phyloP scores from a whole-genome alignment of 2,797 vertebrate species.

The Lindbergichthys nudifrons region DNA sequence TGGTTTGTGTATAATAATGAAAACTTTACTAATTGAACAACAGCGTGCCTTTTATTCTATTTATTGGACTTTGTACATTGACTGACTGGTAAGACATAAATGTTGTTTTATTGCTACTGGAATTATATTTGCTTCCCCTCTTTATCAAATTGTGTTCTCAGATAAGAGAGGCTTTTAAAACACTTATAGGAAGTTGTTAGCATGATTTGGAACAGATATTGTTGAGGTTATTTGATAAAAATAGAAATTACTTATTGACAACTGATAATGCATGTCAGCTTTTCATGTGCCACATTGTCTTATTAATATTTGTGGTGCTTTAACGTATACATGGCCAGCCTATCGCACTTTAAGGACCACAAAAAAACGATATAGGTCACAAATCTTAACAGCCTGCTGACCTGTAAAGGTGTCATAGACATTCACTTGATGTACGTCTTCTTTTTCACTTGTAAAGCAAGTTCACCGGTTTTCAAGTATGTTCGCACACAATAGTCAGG shows the following conservation, averaged over 20 bases:
- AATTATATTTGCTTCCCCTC: slow-evolving; percentile 12
- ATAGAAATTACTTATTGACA: neutral
- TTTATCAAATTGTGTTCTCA: neutral
- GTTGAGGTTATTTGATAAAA: slow-evolving; percentile 13
- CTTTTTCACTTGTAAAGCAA: no score
- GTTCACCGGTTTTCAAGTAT: neutral
- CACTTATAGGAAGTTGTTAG: neutral
- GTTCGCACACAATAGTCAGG: neutral
- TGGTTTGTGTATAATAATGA: no score
- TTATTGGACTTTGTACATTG: slow-evolving; percentile 13
- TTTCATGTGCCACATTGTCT: neutral
- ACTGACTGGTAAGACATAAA: neutral
- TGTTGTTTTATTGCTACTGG: slow-evolving; percentile 30
- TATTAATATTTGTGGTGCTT: neutral
- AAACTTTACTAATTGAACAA: neutral
- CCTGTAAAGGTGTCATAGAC: neutral
- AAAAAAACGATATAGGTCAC: neutral
- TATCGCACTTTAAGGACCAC: neutral
- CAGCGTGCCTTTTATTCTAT: neutral
- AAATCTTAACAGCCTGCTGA: neutral
- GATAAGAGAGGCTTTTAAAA: slow-evolving; percentile 21
- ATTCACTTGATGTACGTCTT: neutral
- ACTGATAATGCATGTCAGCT: neutral
- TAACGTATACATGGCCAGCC: neutral
- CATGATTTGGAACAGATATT: slow-evolving; percentile 9